Base-by-base conservation (phyloP, 2,888 invertebrate species). In the Orthosia incerta region DNA sequence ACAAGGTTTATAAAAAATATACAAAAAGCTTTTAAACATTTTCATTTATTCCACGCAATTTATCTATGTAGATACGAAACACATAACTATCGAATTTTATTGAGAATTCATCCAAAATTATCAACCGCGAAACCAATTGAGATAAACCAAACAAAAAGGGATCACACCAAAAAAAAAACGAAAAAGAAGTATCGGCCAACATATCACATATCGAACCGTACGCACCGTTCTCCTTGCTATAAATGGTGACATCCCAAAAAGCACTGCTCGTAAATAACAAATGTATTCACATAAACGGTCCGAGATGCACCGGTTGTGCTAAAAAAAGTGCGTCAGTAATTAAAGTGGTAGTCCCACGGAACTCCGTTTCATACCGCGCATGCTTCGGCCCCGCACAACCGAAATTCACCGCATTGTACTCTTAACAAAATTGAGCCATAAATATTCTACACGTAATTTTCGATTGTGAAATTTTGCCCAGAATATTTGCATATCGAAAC, bases 391-490 rank as follows among this genome's bases (percentile, higher is more conserved):
- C 87, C 77, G 89, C 80, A 89, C 90, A 89, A 88, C 90, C 86
- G 86, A 92, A 92, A 94, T 92, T 91, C 92, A 79, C 88, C 74
- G 93, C 93, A 94, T 94, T 93, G 93, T 92, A 79, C 87, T 83
- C 76, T 85, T 85, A 73, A 84, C 86, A 88, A 93, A 95, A 96
- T 95, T 95, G 93, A 96, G 95, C 93, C 92, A 95, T 95, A 95
- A 95, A 95, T 95, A 93, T 94, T 90, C 92, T 92, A 94, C 92
- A 90, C 89, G 91, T 92, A 94, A 94, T 94, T 94, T 94, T 89
- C 91, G 92, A 92, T 93, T 92, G 92, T 88, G 90, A 89, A 91
- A 91, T 91, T 91, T 91, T 87, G 88, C 69, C 87, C 89, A 66
- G 83, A 76, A 81, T 85, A 92, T 94, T 93, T 93, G 93, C 93